Evolutionary conservation across 2,113 vertebrate genomes (phyloP), one percentile per base, ranked within the genome.

Genomic region (Corythoichthys intestinalis): DNA sequence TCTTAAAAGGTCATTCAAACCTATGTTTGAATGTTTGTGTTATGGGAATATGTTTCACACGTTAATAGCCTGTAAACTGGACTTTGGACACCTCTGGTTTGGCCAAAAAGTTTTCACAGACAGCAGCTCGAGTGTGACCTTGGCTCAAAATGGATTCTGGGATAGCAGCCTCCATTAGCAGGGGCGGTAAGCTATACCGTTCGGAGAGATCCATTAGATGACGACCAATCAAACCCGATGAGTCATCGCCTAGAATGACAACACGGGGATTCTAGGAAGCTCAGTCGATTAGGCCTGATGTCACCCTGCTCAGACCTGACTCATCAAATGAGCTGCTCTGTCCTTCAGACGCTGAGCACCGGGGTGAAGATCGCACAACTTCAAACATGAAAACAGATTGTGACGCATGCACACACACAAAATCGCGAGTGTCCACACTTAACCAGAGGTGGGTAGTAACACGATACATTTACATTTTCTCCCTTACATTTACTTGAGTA

Each of bases 241-340:
- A 88, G 77, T 88, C 87, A 88, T 4, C 70, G 54, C 35, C 56
- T 20, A 75, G 79, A 66, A 78, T 80, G 80, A 87, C 77, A 74
- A 48, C 79, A 80, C 75, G 34, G 17, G 68, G 69, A 69, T 86
- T 87, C 85, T 73, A 66, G 81, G 87, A 89, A 88, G 70, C 71
- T 52, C 35, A 75, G 66, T 70, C 58, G 41, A 78, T 85, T 17
- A 12, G 34, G 50, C 65, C 72, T 83, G 79, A 82, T 72, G 69
- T 88, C 81, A 85, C 68, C 61, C 66, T 63, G 58, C 75, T 76
- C 69, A 71, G 39, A 72, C 44, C 49, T 53, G 65, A 65, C 56
- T 77, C 73, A 88, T 85, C 80, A 62, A 79, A 83, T 80, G 65
- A 79, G 77, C 76, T 34, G 37, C 63, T 71, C 38, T 71, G 77